Conservation (phyloP, 2,888 invertebrate species). For the Tortrix viridana region DNA sequence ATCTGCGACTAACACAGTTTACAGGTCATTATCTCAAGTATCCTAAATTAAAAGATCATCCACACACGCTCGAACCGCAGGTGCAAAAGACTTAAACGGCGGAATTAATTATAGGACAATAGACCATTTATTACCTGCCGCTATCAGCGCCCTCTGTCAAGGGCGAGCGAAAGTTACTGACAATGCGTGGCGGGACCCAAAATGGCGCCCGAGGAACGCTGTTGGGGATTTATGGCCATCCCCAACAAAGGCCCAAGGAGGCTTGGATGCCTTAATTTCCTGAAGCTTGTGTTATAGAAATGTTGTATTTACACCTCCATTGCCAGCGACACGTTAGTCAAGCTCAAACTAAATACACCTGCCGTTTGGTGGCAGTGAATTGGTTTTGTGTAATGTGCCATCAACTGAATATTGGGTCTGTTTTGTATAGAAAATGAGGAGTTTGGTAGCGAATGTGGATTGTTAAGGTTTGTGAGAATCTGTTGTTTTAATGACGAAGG, state of each 20-base stretch:
- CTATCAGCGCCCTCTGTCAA: constrained; percentile 60
- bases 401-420: too few species aligned
- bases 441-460: neutral
- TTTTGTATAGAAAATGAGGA: too few species aligned
- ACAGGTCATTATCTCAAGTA: neutral
- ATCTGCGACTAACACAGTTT: neutral
- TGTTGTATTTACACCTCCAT: constrained; percentile 38
- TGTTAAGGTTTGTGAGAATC: too few species aligned
- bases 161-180: constrained; percentile 53
- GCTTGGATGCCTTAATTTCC: constrained; percentile 67
- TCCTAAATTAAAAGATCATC: constrained; percentile 19
- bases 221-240: constrained; percentile 26
- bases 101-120: constrained; percentile 78
- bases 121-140: constrained; percentile 68
- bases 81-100: constrained; percentile 69
- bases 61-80: constrained; percentile 38
- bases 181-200: constrained; percentile 43
- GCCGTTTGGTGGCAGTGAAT: too few species aligned
- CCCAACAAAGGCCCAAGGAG: constrained; percentile 38
- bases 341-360: too few species aligned
- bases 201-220: constrained; percentile 7
- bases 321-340: too few species aligned
- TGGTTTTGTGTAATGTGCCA: too few species aligned
- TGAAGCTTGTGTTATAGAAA: constrained; percentile 51
- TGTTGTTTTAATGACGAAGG: neutral